Conservation (phyloP, 2,797 vertebrate species). For the Anableps anableps region DNA sequence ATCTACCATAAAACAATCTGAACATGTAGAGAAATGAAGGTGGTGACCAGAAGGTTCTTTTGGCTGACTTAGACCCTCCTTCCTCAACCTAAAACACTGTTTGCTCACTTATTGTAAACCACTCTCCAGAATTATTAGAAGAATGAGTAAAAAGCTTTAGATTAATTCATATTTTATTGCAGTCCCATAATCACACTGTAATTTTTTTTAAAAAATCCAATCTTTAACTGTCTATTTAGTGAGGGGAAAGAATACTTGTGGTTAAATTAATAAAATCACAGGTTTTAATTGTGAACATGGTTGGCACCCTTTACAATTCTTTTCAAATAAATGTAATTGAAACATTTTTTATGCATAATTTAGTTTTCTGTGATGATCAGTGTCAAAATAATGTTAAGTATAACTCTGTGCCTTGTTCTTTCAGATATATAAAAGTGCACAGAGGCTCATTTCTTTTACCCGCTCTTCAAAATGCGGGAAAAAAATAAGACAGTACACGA, state of each 20-base stretch:
- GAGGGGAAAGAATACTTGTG: neutral
- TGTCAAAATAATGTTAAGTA: neutral
- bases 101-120: constrained; percentile 6
- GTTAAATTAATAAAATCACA: neutral
- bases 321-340: neutral
- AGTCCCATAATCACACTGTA: neutral
- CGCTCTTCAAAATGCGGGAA: neutral
- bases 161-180: neutral
- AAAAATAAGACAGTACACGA: neutral
- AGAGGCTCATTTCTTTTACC: neutral
- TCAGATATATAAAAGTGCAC: neutral
- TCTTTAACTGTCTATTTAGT: neutral
- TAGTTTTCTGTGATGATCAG: neutral
- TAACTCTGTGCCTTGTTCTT: neutral
- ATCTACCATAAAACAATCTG: constrained; percentile 2
- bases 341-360: neutral
- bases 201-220: neutral
- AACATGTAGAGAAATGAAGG: neutral
- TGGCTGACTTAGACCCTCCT: neutral
- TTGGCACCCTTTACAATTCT: neutral
- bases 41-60: neutral
- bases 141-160: neutral
- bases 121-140: no score
- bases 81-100: neutral
- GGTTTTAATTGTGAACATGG: neutral